Evolutionary conservation across 2,888 invertebrate genomes (phyloP), one percentile per base, ranked within the genome.

Genomic region (Protodeltote pygarga): DNA sequence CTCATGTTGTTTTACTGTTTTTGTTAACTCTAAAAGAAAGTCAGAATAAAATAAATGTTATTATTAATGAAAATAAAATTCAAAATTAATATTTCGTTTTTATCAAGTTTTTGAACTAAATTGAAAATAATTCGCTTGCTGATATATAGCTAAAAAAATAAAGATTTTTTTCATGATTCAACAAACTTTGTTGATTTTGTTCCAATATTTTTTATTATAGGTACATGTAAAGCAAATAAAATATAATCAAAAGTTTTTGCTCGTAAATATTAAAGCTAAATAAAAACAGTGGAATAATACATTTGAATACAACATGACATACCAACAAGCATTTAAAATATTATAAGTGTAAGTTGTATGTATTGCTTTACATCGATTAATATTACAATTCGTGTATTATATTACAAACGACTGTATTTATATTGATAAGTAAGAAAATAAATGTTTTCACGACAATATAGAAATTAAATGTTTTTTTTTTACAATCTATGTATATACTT

Each of bases 261-360:
- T n/a, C n/a, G n/a, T n/a, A n/a, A 6, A 15, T 10, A 3, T n/a
- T 11, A 25, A 9, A 14, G 11, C 9, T 51, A 4, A 57, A 68
- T 69, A 71, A 71, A 73, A 74, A 70, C 71, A 72, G 70, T 75
- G 51, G 68, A 67, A 65, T 61, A 65, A 55, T 65, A 11, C 48
- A 34, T 10, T 44, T 47, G 35, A 64, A 59, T 66, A 59, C 63
- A 69, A 79, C 78, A 81, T 80, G 79, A 85, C 84, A 85, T 85
- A 82, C 83, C 85, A 77, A 81, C 70, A 79, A 77, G 87, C 85
- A 87, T 87, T 87, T 87, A 85, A 73, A 55, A 50, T 55, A 58
- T 54, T 47, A n/a, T n/a, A n/a, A n/a, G n/a, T 38, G 66, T 69
- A 73, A 79, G 63, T 55, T 63, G 37, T 75, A 76, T 63, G 37